A percentile compares a stretch with the other conserved stretches of the same genome.
Evolutionary conservation across 2,888 invertebrate species (phyloP).

Genomic region (Dimorphilus gyrociliatus): DNA sequence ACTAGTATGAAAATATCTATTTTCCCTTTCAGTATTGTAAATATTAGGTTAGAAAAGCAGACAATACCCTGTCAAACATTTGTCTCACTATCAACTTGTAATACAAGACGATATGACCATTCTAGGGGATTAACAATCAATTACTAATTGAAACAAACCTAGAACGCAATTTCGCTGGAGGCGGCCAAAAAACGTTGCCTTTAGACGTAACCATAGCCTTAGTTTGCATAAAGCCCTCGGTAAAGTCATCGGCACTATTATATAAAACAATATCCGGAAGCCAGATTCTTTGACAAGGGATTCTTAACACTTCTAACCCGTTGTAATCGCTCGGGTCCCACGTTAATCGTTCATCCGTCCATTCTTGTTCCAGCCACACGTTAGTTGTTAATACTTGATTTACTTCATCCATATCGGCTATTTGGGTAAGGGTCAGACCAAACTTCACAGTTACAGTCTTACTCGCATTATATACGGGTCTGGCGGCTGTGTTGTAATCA

Average conservation of each 20-base stretch:
- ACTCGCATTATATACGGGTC: constrained; percentile 35
- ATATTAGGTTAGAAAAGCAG: too few species aligned
- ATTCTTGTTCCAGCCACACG: constrained; percentile 42
- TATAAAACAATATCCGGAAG: constrained; percentile 43
- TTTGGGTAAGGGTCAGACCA: constrained; percentile 33
- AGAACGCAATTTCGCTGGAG: constrained; percentile 44
- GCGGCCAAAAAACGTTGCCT: constrained; percentile 46
- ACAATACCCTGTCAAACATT: too few species aligned
- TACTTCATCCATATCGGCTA: constrained; percentile 37
- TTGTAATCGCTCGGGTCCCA: constrained; percentile 56
- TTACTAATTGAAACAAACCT: too few species aligned
- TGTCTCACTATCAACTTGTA: too few species aligned
- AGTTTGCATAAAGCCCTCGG: constrained; percentile 44
- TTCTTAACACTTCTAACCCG: constrained; percentile 46
- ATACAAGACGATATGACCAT: too few species aligned
- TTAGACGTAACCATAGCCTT: constrained; percentile 43
- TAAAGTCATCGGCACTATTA: constrained; percentile 49
- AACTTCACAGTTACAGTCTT: constrained; percentile 29
- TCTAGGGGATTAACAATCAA: too few species aligned
- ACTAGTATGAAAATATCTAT: too few species aligned
- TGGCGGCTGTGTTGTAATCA: constrained; percentile 29
- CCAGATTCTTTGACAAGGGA: constrained; percentile 57
- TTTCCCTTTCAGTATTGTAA: too few species aligned
- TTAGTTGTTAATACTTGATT: constrained; percentile 35
- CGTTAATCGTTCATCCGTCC: constrained; percentile 52